Percentiles rank a stretch among this genome's conserved stretches.
phyloP scores from a whole-genome alignment of 2,797 vertebrate species.

The Sebastes steindachneri region DNA sequence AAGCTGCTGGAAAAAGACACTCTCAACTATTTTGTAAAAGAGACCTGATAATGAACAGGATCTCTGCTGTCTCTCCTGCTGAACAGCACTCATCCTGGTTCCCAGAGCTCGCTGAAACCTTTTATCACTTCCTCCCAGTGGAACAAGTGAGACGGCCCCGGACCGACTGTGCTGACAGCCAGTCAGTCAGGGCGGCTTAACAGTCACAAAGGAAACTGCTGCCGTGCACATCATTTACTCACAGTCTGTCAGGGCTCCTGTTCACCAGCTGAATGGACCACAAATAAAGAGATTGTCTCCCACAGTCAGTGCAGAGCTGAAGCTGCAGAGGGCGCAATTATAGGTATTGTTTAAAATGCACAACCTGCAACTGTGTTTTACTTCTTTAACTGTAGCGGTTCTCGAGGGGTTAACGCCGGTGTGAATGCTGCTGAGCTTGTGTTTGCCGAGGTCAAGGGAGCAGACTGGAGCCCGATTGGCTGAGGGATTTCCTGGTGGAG shows the following conservation, averaged over 20 bases:
- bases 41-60: constrained; percentile 18
- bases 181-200: constrained; percentile 60
- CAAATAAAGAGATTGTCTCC: constrained; percentile 44
- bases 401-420: constrained; percentile 34
- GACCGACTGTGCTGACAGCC: constrained; percentile 49
- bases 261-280: constrained; percentile 55
- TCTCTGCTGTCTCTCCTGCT: constrained; percentile 8
- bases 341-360: constrained; percentile 44
- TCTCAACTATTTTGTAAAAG: constrained; percentile 3
- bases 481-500: constrained; percentile 50
- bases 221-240: constrained; percentile 49
- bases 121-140: constrained; percentile 52
- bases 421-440: constrained; percentile 46
- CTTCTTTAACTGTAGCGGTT: neutral
- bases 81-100: constrained; percentile 36
- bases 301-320: constrained; percentile 19
- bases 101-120: constrained; percentile 47
- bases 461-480: constrained; percentile 58
- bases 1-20: neutral
- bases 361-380: neutral
- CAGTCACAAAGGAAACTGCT: constrained; percentile 76
- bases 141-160: constrained; percentile 55
- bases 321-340: constrained; percentile 3
- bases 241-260: constrained; percentile 37
- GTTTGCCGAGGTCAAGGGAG: constrained; percentile 31